Base-by-base conservation (phyloP, 2,113 vertebrate genomes). In the Ceratotherium simum region DNA sequence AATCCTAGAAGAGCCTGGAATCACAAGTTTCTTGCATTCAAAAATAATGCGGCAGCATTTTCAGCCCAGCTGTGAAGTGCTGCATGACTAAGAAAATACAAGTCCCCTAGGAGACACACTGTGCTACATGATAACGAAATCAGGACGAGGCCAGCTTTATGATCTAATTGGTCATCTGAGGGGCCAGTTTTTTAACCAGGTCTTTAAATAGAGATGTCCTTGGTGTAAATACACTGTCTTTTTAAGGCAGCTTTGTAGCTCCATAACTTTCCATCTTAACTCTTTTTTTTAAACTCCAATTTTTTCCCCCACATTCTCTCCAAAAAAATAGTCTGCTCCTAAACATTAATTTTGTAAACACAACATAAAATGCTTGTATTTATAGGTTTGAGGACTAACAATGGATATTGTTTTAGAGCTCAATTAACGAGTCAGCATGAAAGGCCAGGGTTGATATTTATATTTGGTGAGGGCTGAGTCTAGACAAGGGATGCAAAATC, bases 41-140 rank as follows among this genome's bases (percentile, higher is more conserved):
- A 67, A 93, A 96, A 86, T 91, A 97, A 97, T 42, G 91, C 86
- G 82, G 85, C 76, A 90, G 91, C 54, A 85, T 98, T 97, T 97
- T 54, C 89, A 70, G 93, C 36, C 92, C 96, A 95, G 96, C 96
- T 97, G 88, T 78, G 95, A 92, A 96, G 73, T 3, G 0, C 85
- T 64, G 81, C 70, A 51, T 73, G 78, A 75, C 84, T 46, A 83
- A 85, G 83, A 94, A 97, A 97, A 96, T 48, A 93, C 89, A 95
- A 82, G 87, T 97, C 62, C 88, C 94, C 1, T 0, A 13, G 82
- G 88, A 94, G 36, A 73, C 5, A 25, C 67, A 48, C 81, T 56
- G 31, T 14, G 42, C 84, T 88, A 65, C 93, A 79, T 62, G 86
- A 76, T 95, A 95, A 97, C 93, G 93, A 94, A 88, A 80, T 75